Base-by-base conservation (phyloP, 2,113 vertebrate genomes). In the Dromas ardeola region DNA sequence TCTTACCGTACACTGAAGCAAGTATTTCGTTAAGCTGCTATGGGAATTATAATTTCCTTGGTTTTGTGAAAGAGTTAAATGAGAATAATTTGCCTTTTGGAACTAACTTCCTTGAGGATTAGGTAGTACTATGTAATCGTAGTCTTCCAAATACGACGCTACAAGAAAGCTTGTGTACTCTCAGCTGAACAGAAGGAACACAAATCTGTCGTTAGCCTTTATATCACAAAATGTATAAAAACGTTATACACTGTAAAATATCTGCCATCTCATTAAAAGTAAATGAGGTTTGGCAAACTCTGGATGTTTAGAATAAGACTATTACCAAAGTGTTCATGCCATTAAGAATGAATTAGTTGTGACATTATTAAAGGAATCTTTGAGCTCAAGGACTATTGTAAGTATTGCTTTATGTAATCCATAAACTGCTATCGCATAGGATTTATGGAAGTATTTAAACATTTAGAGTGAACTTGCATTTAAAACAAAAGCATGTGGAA, bases 231-330 rank as follows among this genome's bases (percentile, higher is more conserved):
- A 83, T 71, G 32, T 81, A 94, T 71, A 82, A 76, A 94, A 91
- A 86, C 77, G 66, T 71, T 88, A 61, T 10, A 73, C 21, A 40
- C 45, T 67, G 56, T 78, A 93, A 95, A 95, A 79, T 95, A 94
- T 90, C 79, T 94, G 25, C 76, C 71, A 71, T 92, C 90, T 95
- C 73, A 95, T 96, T 94, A 96, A 93, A 95, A 97, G 61, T 27
- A 91, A 95, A 95, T 92, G 86, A 94, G 77, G 55, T 74, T 93
- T 88, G 76, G 78, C 72, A 93, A 91, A 91, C 36, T 81, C 61
- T 86, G 82, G 19, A 56, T 93, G 58, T 84, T 85, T 93, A 66
- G 78, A 88, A 76, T n/a, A 77, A 79, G 84, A 77, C 53, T 66
- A 55, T 88, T 96, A 91, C 62, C 34, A 43, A 91, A 89, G 69